Evolutionary conservation across 2,888 invertebrate species (phyloP), one percentile per base, ranked within the genome.

Genomic region (Amiota communis): DNA sequence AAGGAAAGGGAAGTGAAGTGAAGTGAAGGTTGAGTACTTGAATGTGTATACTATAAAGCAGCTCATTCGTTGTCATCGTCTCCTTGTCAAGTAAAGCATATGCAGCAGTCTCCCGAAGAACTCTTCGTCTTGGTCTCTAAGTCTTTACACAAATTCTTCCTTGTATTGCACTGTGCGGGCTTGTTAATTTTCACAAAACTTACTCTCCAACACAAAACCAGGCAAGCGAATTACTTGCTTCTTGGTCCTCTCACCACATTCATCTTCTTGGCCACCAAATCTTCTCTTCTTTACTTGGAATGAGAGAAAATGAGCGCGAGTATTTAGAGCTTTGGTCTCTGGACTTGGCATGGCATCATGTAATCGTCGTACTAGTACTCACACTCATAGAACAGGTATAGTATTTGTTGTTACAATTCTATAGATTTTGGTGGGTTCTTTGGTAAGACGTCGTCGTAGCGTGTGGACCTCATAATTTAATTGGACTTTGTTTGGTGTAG

Each of bases 391-490:
- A 56, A 13, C 64, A 36, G 2, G 36, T 36, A 36, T 36, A 23
- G 36, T 36, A n/a, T 9, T 59, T 56, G 72, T 64, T 74, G 78
- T 51, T 23, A 48, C 73, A 74, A 75, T 57, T 71, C 69, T 6
- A 36, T 6, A 36, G 36, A 65, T 69, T 23, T 70, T 53, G 51
- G 75, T 57, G 64, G 71, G 69, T 72, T 23, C 68, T 56, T 36
- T 36, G 36, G 36, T 36, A 36, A 36, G 36, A 56, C 51, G 2
- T 64, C 72, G 78, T 80, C 84, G 81, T 85, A 81, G 84, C 86
- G 83, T 84, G 86, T 81, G 87, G 83, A 81, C 81, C 83, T 80
- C 82, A 86, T 85, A 84, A 85, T 86, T 87, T 87, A 85, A 87
- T 85, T 87, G 85, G 85, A 85, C 87, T 87, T 86, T 82, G 85